Conservation (phyloP, 2,888 invertebrate genomes). For the Pollenia labialis region DNA sequence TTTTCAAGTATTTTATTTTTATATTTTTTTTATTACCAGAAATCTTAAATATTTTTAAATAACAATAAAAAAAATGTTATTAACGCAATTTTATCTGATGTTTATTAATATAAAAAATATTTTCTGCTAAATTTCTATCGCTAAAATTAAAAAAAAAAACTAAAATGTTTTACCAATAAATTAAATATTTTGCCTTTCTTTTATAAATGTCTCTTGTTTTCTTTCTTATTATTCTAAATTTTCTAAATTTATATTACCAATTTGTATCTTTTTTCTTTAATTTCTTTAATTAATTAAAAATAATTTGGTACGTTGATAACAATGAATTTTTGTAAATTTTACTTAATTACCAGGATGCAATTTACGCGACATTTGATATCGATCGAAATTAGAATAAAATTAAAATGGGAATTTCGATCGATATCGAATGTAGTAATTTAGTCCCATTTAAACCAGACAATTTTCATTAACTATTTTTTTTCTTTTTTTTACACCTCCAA, state of each 20-base stretch:
- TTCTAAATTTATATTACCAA: neutral
- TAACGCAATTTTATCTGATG: neutral
- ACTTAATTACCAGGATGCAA: too few species aligned
- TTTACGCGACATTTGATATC: too few species aligned
- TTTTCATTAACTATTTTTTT: too few species aligned
- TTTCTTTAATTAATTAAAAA: neutral
- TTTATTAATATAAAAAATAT: slow-evolving; percentile 10
- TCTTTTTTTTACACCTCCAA: too few species aligned
- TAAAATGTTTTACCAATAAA: neutral
- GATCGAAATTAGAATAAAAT: too few species aligned
- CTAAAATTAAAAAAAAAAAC: neutral
- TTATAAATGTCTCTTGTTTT: neutral
- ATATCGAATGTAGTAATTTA: too few species aligned
- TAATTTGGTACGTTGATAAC: neutral
- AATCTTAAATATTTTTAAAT: slow-evolving; percentile 13
- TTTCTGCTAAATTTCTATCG: slow-evolving; percentile 9
- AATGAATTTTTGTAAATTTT: too few species aligned
- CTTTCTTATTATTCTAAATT: neutral
- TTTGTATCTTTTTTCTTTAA: too few species aligned
- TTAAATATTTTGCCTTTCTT: neutral
- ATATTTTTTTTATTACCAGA: neutral
- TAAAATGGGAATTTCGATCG: too few species aligned
- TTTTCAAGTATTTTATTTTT: neutral
- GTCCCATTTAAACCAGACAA: too few species aligned
- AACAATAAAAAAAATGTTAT: slow-evolving; percentile 4